Base-by-base conservation (phyloP, 2,888 invertebrate genomes). In the Protonemura montana region DNA sequence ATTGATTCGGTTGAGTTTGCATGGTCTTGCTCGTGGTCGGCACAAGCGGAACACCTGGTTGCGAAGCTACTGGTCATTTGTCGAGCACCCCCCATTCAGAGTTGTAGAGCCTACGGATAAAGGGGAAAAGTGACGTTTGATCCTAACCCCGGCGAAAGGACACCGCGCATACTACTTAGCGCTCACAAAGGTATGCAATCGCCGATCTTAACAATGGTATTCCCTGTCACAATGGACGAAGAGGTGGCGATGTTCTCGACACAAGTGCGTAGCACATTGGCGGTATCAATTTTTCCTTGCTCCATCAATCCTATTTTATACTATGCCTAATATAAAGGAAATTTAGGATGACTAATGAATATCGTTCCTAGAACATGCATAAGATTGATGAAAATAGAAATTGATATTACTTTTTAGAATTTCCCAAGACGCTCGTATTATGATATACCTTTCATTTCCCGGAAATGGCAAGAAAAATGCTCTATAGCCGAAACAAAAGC, bases 331-430 rank as follows among this genome's bases (percentile, higher is more conserved):
- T 59, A 59, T 21, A 59, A 59, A 21, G 21, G 59, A 59, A 21
- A 59, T 59, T 59, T 59, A 59, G 59, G 59, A 59, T 59, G 59
- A 59, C 59, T 59, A 59, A 59, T 59, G 59, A 59, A 59, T 59
- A 59, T 7, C 59, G 59, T 2, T 59, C 13, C 59, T 29, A 86
- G 10, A 85, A 77, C 28, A 85, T 10, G 29, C 21, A 77, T 77
- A 76, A 85, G 30, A 86, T 28, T 78, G 41, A 27, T 6, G 80
- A 16, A 85, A 77, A 25, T 25, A 28, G 25, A 87, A 21, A 78
- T 13, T 81, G 81, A 35, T 81, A 81, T 81, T 81, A 35, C 35
- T 10, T 81, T 25, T 30, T 16, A 35, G 81, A 81, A 81, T 27
- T n/a, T 81, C 30, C 27, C 29, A 25, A 81, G 81, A 81, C 35